Evolutionary conservation across 2,797 vertebrate species (phyloP).

Genomic region (Sebastes cheni): DNA sequence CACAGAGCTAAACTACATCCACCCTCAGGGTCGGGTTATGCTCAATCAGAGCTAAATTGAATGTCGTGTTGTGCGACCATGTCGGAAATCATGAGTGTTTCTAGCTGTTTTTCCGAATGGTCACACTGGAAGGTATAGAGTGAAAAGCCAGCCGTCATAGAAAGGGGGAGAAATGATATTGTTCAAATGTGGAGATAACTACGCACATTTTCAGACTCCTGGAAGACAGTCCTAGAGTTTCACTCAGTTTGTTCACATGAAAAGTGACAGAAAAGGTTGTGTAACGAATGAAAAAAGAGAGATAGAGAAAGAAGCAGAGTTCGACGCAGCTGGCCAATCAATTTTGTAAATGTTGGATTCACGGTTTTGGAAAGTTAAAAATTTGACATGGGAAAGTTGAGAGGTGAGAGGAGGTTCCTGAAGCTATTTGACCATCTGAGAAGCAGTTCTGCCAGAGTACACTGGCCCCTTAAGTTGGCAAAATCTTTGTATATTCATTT

Average conservation of each 20-base stretch:
- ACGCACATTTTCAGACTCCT: not conserved
- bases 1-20: constrained; percentile 3
- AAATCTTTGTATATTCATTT: not conserved
- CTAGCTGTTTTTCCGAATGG: not conserved
- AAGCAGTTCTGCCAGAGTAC: not conserved
- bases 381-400: too few relatives aligned
- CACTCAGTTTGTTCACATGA: not conserved
- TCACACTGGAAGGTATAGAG: not conserved
- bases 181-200: not conserved
- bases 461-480: not conserved
- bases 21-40: not conserved
- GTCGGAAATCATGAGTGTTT: not conserved
- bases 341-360: not conserved
- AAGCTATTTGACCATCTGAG: not conserved
- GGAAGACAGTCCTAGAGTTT: not conserved
- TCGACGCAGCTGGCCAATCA: too few relatives aligned
- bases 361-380: not conserved
- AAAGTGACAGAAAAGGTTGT: not conserved
- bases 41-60: not conserved
- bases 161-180: not conserved
- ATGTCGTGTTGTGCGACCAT: not conserved
- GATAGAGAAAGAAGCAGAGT: not conserved
- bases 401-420: not conserved
- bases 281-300: not conserved
- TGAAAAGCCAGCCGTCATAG: not conserved